A percentile compares a stretch with the other conserved stretches of the same genome.
phyloP scores from a whole-genome alignment of 2,113 vertebrate genomes.

The Meriones unguiculatus region DNA sequence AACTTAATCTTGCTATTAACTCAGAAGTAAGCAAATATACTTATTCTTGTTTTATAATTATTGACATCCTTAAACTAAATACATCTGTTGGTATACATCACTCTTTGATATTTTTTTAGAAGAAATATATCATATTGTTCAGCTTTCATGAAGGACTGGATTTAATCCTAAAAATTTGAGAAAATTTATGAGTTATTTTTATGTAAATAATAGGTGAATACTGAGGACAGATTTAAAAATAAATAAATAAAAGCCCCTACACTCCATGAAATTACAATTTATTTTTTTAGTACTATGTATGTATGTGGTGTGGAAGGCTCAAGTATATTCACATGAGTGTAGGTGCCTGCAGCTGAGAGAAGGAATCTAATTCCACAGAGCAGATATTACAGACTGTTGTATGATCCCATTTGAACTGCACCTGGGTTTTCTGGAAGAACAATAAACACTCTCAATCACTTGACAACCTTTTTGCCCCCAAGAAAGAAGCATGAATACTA shows the following conservation, averaged over 20 bases:
- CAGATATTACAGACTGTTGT: neutral
- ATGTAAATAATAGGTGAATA: neutral
- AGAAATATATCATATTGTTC: neutral
- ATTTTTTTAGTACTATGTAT: neutral
- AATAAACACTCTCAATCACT: no score
- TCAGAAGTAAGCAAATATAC: neutral
- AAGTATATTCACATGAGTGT: neutral
- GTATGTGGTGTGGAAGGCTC: no score
- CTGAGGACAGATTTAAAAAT: neutral
- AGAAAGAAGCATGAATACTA: neutral
- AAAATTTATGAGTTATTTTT: neutral
- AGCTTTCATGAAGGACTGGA: accelerated
- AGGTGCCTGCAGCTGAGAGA: no score
- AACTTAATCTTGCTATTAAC: neutral
- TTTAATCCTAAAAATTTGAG: neutral
- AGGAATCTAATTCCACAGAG: no score
- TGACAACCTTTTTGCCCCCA: neutral
- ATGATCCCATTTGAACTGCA: neutral
- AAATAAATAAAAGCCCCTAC: neutral
- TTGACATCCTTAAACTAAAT: neutral
- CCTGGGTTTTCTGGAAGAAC: no score
- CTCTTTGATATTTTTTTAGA: neutral
- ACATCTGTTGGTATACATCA: neutral
- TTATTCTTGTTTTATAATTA: neutral
- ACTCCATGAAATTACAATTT: neutral